A percentile compares a stretch with the other conserved stretches of the same genome.
Evolutionary conservation across 2,888 invertebrate species (phyloP).

Genomic region (Lypha dubia): DNA sequence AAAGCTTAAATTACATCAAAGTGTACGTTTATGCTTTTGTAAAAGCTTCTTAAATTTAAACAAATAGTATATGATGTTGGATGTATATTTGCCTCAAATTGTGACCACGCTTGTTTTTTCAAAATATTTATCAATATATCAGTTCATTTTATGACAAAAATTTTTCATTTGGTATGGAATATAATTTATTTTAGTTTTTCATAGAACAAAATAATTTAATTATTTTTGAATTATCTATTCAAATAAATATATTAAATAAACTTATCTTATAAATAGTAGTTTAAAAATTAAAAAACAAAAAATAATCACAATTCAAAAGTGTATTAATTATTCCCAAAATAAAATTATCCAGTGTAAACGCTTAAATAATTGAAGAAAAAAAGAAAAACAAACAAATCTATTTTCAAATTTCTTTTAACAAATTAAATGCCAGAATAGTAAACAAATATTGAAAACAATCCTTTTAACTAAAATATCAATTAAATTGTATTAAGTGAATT

Average conservation of each 20-base stretch:
- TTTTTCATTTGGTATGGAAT: constrained; percentile 9
- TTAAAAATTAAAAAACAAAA: constrained; percentile 13
- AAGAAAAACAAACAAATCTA: constrained; percentile 41
- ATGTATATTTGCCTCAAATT: not conserved
- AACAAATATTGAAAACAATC: constrained; percentile 32
- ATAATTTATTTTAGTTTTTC: constrained; percentile 11
- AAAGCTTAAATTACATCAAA: not conserved
- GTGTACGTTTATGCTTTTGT: not conserved
- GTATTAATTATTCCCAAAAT: constrained; percentile 58
- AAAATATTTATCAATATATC: not conserved
- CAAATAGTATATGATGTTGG: not conserved
- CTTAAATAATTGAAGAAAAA: constrained; percentile 43
- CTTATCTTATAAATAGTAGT: constrained; percentile 37
- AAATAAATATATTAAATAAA: constrained; percentile 44
- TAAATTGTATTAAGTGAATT: constrained; percentile 55
- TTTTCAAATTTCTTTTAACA: constrained; percentile 62
- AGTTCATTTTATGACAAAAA: not conserved
- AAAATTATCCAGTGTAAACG: constrained; percentile 55
- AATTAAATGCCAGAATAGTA: constrained; percentile 14
- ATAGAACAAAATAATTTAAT: constrained; percentile 4
- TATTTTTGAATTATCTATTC: constrained; percentile 15
- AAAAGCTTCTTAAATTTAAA: not conserved
- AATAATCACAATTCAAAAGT: constrained; percentile 25
- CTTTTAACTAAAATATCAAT: constrained; percentile 47
- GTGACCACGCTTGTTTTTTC: not conserved